phyloP scores from a whole-genome alignment of 2,113 vertebrate genomes.

The Zosterops hypoxanthus region DNA sequence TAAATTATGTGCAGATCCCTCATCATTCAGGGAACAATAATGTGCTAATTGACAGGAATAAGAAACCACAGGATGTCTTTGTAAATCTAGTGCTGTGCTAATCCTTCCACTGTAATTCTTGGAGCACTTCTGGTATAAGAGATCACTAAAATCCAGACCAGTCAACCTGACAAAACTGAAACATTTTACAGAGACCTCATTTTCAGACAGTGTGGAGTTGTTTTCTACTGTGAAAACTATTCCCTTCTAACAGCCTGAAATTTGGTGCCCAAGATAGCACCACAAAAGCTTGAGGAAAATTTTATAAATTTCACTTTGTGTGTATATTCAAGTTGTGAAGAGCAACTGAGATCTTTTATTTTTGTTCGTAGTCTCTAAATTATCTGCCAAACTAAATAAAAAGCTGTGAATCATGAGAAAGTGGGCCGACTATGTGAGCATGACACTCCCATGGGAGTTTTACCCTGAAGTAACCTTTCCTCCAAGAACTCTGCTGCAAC shows the following conservation, averaged over 20 bases:
- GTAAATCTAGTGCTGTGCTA: background rate
- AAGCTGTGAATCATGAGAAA: background rate
- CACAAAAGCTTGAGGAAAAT: background rate
- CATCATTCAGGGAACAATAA: constrained; percentile 44
- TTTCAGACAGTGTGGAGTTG: background rate
- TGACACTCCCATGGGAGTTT: background rate
- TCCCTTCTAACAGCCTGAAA: background rate
- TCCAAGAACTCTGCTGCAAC: background rate
- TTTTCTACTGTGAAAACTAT: background rate
- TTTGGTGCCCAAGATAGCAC: background rate
- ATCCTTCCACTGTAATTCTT: background rate
- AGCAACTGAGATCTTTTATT: background rate
- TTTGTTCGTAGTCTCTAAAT: background rate
- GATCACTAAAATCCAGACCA: background rate
- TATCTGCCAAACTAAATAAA: background rate
- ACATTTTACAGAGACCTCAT: background rate
- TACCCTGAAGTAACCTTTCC: background rate
- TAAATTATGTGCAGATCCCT: constrained; percentile 12
- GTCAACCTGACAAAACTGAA: background rate
- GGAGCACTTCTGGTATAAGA: background rate
- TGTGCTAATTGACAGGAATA: constrained; percentile 66
- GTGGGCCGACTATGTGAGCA: background rate
- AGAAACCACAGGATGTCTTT: constrained; percentile 46
- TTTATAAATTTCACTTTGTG: background rate
- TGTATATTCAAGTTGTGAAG: background rate